These are phyloP conservation scores for Clarias pachynema DNA, from an alignment of 2,797 vertebrate species.

Conservation along the genomic window DNA sequence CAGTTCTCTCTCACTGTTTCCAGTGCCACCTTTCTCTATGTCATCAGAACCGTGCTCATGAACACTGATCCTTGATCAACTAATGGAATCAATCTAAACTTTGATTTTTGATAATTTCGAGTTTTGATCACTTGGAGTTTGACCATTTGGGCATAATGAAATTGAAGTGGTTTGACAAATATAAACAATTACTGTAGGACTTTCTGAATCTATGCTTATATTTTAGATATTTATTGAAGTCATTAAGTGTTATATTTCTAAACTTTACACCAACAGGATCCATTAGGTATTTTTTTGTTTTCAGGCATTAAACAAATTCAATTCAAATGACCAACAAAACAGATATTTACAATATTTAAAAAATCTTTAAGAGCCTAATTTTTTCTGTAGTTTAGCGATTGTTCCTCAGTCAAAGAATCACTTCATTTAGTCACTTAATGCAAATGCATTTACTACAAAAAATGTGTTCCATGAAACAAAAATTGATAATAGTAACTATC, in stretches of 20 bases:
- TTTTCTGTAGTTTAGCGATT: too few species aligned
- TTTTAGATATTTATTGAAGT: neutral
- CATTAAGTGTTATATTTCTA: neutral
- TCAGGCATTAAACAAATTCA: neutral
- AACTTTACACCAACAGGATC: neutral
- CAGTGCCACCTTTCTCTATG: constrained; percentile 37
- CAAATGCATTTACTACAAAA: too few species aligned
- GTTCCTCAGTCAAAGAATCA: too few species aligned
- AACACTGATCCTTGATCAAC: constrained; percentile 27
- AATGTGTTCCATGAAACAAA: too few species aligned
- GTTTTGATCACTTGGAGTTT: neutral
- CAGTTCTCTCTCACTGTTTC: constrained; percentile 45
- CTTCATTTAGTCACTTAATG: too few species aligned
- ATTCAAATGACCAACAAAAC: neutral
- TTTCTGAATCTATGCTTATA: neutral
- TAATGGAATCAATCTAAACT: neutral
- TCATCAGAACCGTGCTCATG: constrained; percentile 32
- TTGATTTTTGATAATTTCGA: neutral
- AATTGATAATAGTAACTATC: too few species aligned
- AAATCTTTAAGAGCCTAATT: too few species aligned
- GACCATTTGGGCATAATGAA: neutral
- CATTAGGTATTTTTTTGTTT: neutral
- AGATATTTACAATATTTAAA: neutral
- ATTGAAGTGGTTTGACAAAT: neutral
- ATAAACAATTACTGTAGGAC: neutral